Percentiles rank a stretch among this genome's conserved stretches.
Evolutionary conservation across 2,113 vertebrate species (phyloP).

Genomic region (Alexandromys fortis): DNA sequence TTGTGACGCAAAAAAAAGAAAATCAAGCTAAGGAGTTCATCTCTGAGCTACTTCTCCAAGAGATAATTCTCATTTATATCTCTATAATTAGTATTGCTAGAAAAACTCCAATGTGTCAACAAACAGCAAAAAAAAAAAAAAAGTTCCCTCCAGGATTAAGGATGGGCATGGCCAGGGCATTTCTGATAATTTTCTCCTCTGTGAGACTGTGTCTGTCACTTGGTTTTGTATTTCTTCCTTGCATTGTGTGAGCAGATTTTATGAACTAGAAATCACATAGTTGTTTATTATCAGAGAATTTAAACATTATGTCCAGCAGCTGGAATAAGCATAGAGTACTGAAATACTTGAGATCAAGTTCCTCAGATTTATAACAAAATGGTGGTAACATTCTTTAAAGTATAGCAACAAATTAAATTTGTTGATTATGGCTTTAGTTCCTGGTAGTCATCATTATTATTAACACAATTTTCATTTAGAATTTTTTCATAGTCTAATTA

Average conservation of each 20-base stretch:
- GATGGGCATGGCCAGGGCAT: neutral
- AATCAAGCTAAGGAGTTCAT: neutral
- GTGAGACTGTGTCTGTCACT: neutral
- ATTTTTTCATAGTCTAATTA: neutral
- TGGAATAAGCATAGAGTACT: neutral
- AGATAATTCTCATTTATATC: accelerated
- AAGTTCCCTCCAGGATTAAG: neutral
- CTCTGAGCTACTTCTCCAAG: neutral
- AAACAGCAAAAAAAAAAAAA: neutral
- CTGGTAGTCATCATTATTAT: neutral
- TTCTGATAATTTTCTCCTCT: neutral
- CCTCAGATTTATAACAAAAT: neutral
- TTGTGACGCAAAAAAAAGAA: constrained; percentile 2
- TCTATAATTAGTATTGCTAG: neutral
- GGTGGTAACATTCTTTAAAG: neutral
- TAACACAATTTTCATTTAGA: neutral
- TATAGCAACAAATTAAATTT: neutral
- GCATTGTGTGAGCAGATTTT: neutral
- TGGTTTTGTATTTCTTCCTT: neutral
- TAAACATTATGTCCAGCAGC: neutral
- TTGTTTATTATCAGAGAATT: neutral
- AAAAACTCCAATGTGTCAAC: neutral
- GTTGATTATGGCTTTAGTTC: neutral
- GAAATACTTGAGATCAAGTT: neutral
- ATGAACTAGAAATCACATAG: neutral